Evolutionary conservation across 53 echinoderm and acorn worm genomes (phyloP), one percentile per base, ranked within the genome.

Genomic region (Temnopleurus reevesii): DNA sequence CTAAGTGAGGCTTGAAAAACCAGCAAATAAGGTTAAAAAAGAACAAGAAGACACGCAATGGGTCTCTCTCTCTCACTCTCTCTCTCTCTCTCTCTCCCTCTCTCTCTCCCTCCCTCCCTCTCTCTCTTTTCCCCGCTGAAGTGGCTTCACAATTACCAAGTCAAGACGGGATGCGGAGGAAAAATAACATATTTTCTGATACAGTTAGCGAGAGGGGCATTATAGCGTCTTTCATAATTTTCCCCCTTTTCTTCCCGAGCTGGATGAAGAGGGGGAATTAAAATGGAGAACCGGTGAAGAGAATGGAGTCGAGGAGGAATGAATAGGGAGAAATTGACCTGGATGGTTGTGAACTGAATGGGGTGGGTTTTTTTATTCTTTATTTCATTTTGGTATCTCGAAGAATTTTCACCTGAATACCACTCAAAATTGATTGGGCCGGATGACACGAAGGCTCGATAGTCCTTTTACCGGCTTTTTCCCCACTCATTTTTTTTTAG

Each of bases 1-100:
- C 53, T 81, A 81, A 81, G 81, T 27, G 81, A 81, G 8, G 81
- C 81, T 81, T 81, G 81, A 53, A 53, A 81, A 51, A 81, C 33
- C n/a, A 26, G 28, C 33, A 24, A 46, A 77, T 77, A 45, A 25
- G 77, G 45, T 77, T 77, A 46, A 77, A 46, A 45, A 77, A 77
- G 34, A 44, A 46, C 26, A 77, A 21, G 25, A 46, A 46, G 28
- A 24, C 45, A 43, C 30, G 31, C 25, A 29, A 26, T 77, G 77
- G 77, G 77, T 12, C 41, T 9, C 49, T 33, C 65, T 65, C 65
- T 65, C 34, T n/a, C n/a, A n/a, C n/a, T n/a, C n/a, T n/a, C n/a
- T n/a, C n/a, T n/a, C n/a, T n/a, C n/a, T n/a, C n/a, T n/a, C n/a
- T n/a, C n/a, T n/a, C n/a, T n/a, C n/a, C n/a, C n/a, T n/a, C n/a